Conservation (phyloP, 2,888 invertebrate genomes). For the Hypsopygia costalis region DNA sequence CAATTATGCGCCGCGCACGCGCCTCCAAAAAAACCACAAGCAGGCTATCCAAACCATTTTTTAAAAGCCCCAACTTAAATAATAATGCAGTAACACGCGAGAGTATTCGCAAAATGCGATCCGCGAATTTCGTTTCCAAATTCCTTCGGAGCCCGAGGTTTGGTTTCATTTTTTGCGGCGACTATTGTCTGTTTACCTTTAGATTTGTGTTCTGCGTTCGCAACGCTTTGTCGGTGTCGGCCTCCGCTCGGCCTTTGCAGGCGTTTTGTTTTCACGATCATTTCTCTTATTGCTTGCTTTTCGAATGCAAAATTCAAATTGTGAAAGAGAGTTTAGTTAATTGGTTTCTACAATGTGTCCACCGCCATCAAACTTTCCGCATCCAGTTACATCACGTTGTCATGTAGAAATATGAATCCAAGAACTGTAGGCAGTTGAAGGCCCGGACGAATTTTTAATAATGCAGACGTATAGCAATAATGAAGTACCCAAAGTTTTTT, state of each 20-base stretch:
- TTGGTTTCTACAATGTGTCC: conserved; percentile 39
- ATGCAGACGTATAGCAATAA: conserved; percentile 51
- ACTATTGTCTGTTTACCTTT: conserved; percentile 67
- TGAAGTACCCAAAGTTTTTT: conserved; percentile 72
- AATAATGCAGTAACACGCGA: conserved; percentile 81
- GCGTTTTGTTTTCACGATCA: conserved; percentile 24
- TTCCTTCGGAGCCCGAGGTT: conserved; percentile 48
- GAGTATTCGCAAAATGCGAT: conserved; percentile 77
- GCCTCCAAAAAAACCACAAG: conserved; percentile 68
- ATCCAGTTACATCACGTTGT: conserved; percentile 36
- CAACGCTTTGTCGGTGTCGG: conserved; percentile 41
- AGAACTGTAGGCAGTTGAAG: conserved; percentile 33
- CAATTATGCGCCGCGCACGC: conserved; percentile 76
- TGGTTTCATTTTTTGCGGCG: conserved; percentile 56
- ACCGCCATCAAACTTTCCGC: conserved; percentile 23
- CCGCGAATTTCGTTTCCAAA: conserved; percentile 74
- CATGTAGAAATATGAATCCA: conserved; percentile 55
- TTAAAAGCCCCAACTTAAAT: conserved; percentile 71
- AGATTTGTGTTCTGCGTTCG: conserved; percentile 46
- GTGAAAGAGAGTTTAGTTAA: conserved; percentile 43
- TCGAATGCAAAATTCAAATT: conserved; percentile 31
- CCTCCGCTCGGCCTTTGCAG: conserved; percentile 17
- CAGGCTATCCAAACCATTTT: conserved; percentile 66
- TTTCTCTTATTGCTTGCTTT: conserved; percentile 24
- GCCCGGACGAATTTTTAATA: conserved; percentile 32